Base-by-base conservation (phyloP, 2,888 invertebrate genomes). In the Yponomeuta plumbellus region DNA sequence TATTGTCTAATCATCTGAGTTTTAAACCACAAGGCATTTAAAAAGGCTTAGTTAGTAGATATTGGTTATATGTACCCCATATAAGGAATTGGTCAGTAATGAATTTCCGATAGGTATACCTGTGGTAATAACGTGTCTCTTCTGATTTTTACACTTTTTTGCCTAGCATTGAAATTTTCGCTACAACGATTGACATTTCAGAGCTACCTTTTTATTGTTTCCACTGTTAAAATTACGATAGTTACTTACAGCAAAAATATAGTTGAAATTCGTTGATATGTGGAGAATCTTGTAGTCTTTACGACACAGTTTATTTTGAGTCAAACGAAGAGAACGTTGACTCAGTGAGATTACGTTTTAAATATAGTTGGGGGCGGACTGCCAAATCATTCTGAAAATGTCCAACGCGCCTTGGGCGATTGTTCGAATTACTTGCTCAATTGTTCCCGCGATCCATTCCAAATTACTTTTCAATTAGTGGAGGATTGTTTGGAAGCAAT, bases 301-400 rank as follows among this genome's bases (percentile, higher is more conserved):
- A 73, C 77, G 76, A 80, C 77, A 82, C 80, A 78, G 84, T 84
- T 87, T 88, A 88, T 88, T 88, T 88, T 72, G 75, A 81, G 85
- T 83, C 80, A 79, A 84, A 80, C 80, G 79, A 77, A 79, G 82
- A 83, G 88, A 87, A 83, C 90, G 88, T 89, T 91, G 90, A 89
- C 89, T 89, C 89, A 88, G 82, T 87, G 80, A 86, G 83, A 88
- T 88, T 88, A 87, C 85, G 81, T 85, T 89, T 91, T 91, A 91
- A 89, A 88, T 88, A 86, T 90, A 91, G 90, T 83, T 77, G 83
- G 85, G 84, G 81, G 86, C 84, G 83, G 84, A 83, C 81, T 91
- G 90, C 90, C 90, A 91, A 90, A 88, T 88, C 83, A 67, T 70
- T 71, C 69, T 68, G 84, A 84, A 87, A 87, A 88, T 82, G 83